Conservation (phyloP, 2,113 vertebrate genomes). For the Myiopsitta monachus region DNA sequence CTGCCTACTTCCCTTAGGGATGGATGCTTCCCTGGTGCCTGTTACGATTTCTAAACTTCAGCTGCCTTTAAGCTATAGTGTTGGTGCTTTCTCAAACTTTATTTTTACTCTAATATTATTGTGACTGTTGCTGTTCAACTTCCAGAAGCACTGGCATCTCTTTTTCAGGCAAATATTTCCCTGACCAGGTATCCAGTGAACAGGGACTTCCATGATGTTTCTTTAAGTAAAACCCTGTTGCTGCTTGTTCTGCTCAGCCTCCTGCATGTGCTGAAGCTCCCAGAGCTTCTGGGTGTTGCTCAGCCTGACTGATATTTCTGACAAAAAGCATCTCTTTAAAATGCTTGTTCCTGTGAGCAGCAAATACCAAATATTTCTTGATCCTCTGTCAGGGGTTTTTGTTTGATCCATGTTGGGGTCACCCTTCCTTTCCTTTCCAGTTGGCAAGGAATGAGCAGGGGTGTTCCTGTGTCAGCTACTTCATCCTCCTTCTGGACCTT, state of each 20-base stretch:
- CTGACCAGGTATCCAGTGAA: neutral
- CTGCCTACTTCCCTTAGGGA: neutral
- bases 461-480: neutral
- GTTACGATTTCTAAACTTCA: neutral
- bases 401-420: rapidly evolving
- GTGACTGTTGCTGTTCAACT: neutral
- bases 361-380: neutral
- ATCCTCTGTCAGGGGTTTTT: neutral
- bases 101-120: neutral
- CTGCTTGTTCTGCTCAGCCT: neutral
- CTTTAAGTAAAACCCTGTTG: neutral
- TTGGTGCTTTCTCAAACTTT: neutral
- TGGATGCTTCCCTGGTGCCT: neutral
- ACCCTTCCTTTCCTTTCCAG: neutral
- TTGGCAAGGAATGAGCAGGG: neutral
- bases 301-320: neutral
- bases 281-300: neutral
- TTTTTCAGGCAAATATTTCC: neutral
- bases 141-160: neutral
- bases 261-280: neutral
- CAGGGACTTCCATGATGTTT: neutral
- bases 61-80: neutral
- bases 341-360: neutral
- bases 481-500: neutral
- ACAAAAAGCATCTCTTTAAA: neutral